Conservation (phyloP, 2,113 vertebrate species). For the Centrocercus urophasianus region DNA sequence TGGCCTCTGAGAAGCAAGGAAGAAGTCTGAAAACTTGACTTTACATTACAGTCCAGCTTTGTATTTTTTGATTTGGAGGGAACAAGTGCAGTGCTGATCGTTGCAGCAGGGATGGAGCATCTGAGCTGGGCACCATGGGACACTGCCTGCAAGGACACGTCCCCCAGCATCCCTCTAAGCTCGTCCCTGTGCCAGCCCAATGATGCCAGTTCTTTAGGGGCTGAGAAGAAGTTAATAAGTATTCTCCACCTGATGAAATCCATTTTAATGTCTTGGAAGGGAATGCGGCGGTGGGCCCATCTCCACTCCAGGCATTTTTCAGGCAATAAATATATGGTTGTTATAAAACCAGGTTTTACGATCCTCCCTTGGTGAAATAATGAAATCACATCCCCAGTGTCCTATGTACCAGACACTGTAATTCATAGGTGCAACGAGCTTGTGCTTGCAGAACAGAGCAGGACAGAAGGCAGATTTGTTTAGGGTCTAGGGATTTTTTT, state of each 20-base stretch:
- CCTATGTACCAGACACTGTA: not conserved
- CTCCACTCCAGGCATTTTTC: not conserved
- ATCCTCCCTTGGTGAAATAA: conserved; percentile 19
- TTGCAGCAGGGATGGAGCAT: not conserved
- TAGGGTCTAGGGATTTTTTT: not conserved
- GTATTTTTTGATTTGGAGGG: not conserved
- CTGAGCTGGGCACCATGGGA: not conserved
- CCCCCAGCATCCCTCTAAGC: not conserved
- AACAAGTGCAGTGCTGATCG: not conserved
- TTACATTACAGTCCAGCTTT: not conserved
- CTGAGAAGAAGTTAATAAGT: not conserved
- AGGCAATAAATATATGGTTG: not conserved
- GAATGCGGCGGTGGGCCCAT: not conserved
- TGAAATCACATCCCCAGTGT: not conserved
- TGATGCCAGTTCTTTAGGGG: not conserved
- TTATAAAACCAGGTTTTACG: conserved; percentile 32
- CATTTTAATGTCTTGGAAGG: not conserved
- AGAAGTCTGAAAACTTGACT: not conserved
- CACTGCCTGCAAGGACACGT: not conserved
- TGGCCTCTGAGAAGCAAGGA: not conserved
- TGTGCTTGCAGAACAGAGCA: not conserved
- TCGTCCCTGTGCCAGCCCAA: accelerated
- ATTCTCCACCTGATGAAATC: not conserved
- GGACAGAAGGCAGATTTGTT: conserved; percentile 18
- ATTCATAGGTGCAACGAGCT: not conserved